Evolutionary conservation across 1,140 invertebrate genomes (phyloP), one percentile per base, ranked within the genome.

Genomic region (Ips nitidus): DNA sequence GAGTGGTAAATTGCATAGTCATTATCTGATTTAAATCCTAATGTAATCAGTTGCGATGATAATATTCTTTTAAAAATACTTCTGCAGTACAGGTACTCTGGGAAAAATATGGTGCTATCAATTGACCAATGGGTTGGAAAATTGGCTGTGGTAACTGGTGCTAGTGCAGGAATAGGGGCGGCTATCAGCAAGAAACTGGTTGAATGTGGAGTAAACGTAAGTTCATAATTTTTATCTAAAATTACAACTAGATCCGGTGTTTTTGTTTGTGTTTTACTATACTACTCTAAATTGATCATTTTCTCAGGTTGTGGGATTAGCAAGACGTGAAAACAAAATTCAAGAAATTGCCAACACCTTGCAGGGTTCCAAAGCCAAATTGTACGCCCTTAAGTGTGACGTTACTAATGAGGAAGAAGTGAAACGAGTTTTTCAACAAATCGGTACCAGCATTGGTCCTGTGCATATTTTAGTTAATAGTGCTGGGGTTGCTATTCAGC

Each of bases 401-500:
- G 80, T 93, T 1, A 81, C 83, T 0, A 83, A 87, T 41, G 83
- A 87, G 60, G 78, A 80, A 0, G 85, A 91, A n/a, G 84, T 92
- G 8, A 76, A 83, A 22, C 76, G 79, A 4, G 85, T 89, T 60
- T 91, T 91, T 76, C 79, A 84, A 50, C 84, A 82, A 79, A 83
- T 88, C 2, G 79, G 85, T 4, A 70, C 76, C 2, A 77, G 84
- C 3, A 80, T 86, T 62, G 86, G 86, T 4, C 83, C 85, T 3
- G 79, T 90, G 2, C 86, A 90, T 73, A 83, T 90, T 4, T 82
- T 89, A 22, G 81, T 91, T 42, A 90, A 90, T 75, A 89, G 89
- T 75, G 89, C 87, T 40, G 89, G 85, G 36, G 8, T 64, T 3
- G 22, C 22, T 22, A 61, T 72, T 3, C n/a, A 7, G n/a, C 2